Evolutionary conservation across 2,797 vertebrate species (phyloP), one percentile per base, ranked within the genome.

Genomic region (Dermochelys coriacea): DNA sequence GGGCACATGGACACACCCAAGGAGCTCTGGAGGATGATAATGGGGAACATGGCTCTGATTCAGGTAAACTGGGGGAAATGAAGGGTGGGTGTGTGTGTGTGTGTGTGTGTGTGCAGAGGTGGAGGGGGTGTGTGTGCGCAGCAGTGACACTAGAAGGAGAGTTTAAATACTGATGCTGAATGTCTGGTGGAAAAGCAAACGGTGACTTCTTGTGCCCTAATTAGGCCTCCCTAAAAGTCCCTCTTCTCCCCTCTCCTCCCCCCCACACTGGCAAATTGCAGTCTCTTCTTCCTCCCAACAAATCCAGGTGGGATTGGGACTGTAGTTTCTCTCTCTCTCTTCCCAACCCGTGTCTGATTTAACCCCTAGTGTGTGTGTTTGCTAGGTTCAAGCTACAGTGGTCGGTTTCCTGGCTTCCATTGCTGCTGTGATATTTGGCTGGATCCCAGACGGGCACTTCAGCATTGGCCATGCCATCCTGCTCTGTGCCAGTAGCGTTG

Each of bases 11-110:
- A 99, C 95, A 98, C 99, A 25, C 96, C 98, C 95, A 99, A 99
- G 98, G 99, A 99, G 97, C 99, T 99, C 98, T 99, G 99, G 99
- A 98, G 98, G 97, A 99, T 99, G 99, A 99, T 99, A 91, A 99
- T 99, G 4, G 99, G 99, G 90, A 99, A 99, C 98, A 98, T 99
- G 97, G 99, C 99, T 64, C 99, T 99, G 95, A 99, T 99, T 96
- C 99, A 99, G 99, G 99, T 99, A 96, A 96, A 90, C 7, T 45
- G 2, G 15, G 19, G 87, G 81, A 5, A 50, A 18, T 18, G 27
- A 47, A 47, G 47, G 47, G 45, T n/a, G 45, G 6, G 47, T 47
- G 45, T 2, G 45, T 6, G 45, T 47, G 47, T 47, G 47, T 47
- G 47, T 47, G 47, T 47, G 47, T 47, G 7, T 47, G 47, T 7